phyloP scores from a whole-genome alignment of 2,797 vertebrate genomes.

The Emydoidea blandingii region DNA sequence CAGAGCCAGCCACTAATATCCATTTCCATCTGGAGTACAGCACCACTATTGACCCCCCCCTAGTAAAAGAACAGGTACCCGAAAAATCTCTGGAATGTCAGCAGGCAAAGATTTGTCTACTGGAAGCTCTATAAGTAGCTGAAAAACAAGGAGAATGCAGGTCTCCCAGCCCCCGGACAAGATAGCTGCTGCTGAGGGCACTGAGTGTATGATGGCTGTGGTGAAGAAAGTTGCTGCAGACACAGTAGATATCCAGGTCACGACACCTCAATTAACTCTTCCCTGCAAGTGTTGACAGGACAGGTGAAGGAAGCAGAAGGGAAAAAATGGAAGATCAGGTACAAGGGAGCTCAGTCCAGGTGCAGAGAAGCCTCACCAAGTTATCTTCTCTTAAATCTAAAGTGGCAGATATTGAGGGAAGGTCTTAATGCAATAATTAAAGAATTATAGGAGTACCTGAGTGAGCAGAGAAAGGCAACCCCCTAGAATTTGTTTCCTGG shows the following conservation, averaged over 20 bases:
- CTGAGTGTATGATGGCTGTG: not conserved
- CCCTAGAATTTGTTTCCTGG: not conserved
- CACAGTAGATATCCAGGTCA: not conserved
- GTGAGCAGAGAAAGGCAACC: not conserved
- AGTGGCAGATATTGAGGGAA: not conserved
- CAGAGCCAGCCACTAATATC: not conserved
- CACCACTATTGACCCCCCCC: not conserved
- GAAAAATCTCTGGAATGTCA: not conserved
- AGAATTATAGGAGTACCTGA: not conserved
- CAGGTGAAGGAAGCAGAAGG: not conserved
- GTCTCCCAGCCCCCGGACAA: not conserved
- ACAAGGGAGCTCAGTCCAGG: not conserved
- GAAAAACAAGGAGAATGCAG: not conserved
- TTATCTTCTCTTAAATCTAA: not conserved
- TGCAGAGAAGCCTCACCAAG: not conserved
- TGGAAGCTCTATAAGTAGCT: not conserved
- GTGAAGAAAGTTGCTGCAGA: not conserved
- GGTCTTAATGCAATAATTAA: not conserved
- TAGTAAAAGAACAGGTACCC: not conserved
- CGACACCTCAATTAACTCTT: not conserved
- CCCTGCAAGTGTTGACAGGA: not conserved
- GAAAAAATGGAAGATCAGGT: not conserved
- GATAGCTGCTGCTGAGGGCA: not conserved
- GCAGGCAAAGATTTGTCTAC: not conserved
- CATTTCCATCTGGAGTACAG: not conserved